Evolutionary conservation across 1,140 invertebrate species (phyloP), one percentile per base, ranked within the genome.

Genomic region (Steinernema khuongi): DNA sequence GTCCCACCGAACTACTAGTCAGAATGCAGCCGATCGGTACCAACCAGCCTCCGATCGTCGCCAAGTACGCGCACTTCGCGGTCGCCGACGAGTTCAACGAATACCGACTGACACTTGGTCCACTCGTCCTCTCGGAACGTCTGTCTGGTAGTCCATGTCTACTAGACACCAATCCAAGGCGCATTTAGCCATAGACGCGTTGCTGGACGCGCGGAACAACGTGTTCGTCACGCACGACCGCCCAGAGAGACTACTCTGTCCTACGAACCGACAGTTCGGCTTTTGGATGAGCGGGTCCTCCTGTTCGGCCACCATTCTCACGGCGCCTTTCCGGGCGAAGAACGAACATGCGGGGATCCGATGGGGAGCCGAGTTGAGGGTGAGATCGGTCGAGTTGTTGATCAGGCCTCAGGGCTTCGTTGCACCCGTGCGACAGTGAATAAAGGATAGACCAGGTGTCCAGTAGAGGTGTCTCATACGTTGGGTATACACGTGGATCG

Each of bases 11-110:
- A 31, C 33, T 76, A 28, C 43, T 76, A 22, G 60, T 76, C 19
- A n/a, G 32, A 2, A 44, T 76, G 0, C 44, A 71, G 70, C 30
- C 74, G 1, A 67, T 74, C 7, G 68, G 60, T 32, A 68, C 75
- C 29, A 67, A 69, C 11, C 19, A 41, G 1, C 28, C 30, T 7
- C 50, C 26, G 26, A 41, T 70, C 18, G 22, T 76, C 17, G 74
- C 75, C n/a, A 33, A 66, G 22, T 76, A 76, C 67, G 50, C 67
- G 22, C 19, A 22, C 1, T 77, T 76, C 30, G 50, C 33, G n/a
- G 69, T 76, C 30, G 67, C 30, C 18, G 75, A 76, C 32, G 76
- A 77, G 36, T 41, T 72, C 69, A 41, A 77, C 72, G 60, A 60
- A 26, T 60, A 60, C 50, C 11, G 50, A 2, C 50, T 60, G 4